Percentiles rank a stretch among this genome's conserved stretches.
Conservation (phyloP, 1,140 invertebrate genomes). For the Drosophila santomea region DNA sequence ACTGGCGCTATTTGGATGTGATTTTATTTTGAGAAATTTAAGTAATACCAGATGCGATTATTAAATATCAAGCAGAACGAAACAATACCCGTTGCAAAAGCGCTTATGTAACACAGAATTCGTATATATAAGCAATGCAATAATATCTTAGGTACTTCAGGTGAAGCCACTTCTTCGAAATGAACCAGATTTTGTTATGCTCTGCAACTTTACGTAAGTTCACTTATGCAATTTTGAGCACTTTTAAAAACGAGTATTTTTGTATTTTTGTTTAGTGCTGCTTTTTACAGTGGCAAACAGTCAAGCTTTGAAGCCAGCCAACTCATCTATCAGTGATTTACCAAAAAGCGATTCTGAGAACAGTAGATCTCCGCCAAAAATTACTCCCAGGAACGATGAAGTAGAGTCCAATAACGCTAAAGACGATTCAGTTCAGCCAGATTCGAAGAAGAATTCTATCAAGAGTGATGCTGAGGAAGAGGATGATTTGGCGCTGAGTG, state of each 20-base stretch:
- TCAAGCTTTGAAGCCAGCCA: neutral
- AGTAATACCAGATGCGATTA: neutral
- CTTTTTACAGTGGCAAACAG: neutral
- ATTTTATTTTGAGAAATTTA: neutral
- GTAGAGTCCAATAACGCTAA: neutral
- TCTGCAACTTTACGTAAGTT: conserved; percentile 12
- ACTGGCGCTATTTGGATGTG: too few relatives aligned
- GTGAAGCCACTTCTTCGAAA: neutral
- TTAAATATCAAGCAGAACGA: conserved; percentile 27
- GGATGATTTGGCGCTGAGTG: too few relatives aligned
- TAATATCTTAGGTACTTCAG: neutral
- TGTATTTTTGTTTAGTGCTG: neutral
- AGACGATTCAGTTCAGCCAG: neutral
- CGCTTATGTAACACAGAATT: neutral
- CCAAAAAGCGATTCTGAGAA: neutral
- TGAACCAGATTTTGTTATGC: conserved; percentile 13
- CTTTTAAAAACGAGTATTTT: too few relatives aligned
- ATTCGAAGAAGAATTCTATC: too few relatives aligned
- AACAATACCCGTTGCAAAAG: neutral
- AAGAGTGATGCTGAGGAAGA: too few relatives aligned
- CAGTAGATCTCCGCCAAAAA: neutral
- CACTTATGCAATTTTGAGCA: neutral
- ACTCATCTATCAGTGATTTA: neutral
- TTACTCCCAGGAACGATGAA: neutral
- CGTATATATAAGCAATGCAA: neutral